Conservation (phyloP, 2,113 vertebrate genomes). For the Ptilorrhoa leucosticta region DNA sequence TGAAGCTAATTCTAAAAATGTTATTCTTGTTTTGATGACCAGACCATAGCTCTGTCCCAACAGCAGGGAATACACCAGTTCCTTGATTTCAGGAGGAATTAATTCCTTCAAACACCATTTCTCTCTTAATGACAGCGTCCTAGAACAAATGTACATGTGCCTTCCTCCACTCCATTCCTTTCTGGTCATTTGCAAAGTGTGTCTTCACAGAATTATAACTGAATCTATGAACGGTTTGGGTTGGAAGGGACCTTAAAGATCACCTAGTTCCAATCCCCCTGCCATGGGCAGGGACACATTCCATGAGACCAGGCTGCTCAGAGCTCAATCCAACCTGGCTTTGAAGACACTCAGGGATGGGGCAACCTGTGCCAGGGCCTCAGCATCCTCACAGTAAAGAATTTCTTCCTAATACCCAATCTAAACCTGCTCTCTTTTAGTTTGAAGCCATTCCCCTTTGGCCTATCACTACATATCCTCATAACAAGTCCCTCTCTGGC, state of each 20-base stretch:
- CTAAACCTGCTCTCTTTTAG: not conserved
- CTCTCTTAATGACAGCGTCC: not conserved
- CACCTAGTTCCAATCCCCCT: not conserved
- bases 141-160: not conserved
- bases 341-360: not conserved
- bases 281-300: not conserved
- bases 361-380: not conserved
- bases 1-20: not conserved
- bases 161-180: not conserved
- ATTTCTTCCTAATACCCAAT: not conserved
- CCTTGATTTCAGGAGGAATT: not conserved
- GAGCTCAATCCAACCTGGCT: not conserved
- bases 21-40: not conserved
- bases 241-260: not conserved
- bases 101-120: not conserved
- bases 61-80: not conserved
- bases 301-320: not conserved
- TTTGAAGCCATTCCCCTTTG: not conserved
- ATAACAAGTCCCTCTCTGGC: not conserved
- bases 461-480: not conserved
- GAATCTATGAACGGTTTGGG: not conserved
- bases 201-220: not conserved
- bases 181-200: not conserved
- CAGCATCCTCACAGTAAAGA: not conserved
- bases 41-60: not conserved